phyloP scores from a whole-genome alignment of 2,113 vertebrate species.

The Anarrhichthys ocellatus region DNA sequence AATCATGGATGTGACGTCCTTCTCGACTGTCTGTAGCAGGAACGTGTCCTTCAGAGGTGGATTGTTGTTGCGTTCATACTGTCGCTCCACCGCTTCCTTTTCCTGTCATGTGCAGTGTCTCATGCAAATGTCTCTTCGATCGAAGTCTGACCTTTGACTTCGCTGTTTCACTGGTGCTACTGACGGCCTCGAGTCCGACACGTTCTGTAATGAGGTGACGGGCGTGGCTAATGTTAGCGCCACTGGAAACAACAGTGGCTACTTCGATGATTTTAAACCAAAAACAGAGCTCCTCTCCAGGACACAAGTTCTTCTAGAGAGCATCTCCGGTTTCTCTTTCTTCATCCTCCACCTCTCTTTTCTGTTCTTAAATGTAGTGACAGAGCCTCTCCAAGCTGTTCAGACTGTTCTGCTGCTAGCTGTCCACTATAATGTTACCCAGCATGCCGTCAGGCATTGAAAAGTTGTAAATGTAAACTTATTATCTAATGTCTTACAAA shows the following conservation, averaged over 20 bases:
- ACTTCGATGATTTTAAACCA: neutral
- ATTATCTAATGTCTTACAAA: too few species aligned
- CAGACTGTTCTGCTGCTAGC: neutral
- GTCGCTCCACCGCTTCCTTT: too few species aligned
- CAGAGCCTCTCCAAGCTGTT: neutral
- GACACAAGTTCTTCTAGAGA: neutral
- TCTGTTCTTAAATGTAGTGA: neutral
- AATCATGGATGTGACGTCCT: too few species aligned
- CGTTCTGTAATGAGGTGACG: neutral
- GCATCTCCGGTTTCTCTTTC: neutral
- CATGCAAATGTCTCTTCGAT: neutral
- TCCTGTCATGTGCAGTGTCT: neutral
- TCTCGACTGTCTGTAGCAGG: too few species aligned
- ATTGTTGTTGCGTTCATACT: neutral
- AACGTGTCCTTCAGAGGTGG: neutral
- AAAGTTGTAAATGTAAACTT: too few species aligned
- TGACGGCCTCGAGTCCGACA: neutral
- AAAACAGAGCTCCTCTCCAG: neutral
- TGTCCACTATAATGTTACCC: too few species aligned
- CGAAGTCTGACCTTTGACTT: neutral
- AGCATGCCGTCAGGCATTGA: too few species aligned
- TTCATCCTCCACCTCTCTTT: neutral
- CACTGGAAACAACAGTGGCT: neutral
- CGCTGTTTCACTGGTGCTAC: neutral
- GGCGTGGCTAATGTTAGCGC: neutral